Evolutionary conservation across 2,888 invertebrate species (phyloP), one percentile per base, ranked within the genome.

Genomic region (Scaeva pyrastri): DNA sequence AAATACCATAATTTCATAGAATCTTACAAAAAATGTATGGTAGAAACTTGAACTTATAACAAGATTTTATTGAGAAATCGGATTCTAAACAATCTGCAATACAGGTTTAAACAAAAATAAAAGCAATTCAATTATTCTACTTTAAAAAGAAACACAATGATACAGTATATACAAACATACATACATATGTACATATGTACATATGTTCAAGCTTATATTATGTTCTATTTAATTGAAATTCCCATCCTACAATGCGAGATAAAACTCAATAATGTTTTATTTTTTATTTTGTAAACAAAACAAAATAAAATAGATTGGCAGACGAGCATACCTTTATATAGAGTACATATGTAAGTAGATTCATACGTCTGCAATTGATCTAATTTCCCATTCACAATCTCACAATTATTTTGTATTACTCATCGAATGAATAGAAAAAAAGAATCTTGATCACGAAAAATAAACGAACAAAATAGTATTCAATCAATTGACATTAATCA

Each of bases 401-500:
- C 26, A 45, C 43, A 45, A 26, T 45, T 7, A 1, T 14, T 60
- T 60, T 12, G 31, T 19, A 14, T 60, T 64, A 64, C 26, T 45
- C 64, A 64, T 64, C 45, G 64, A 64, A 45, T 41, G n/a, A 3
- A 39, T 14, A 60, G 21, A 8, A 12, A 10, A 1, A 64, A 45
- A 23, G 26, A 31, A 43, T 62, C 43, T 43, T 10, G n/a, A 23
- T 43, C 10, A 41, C 14, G 10, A 43, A 64, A 43, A 26, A 45
- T 0, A 58, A 16, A 58, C 39, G 19, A 39, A 58, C 19, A 26
- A 23, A 62, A 43, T 16, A 14, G 4, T 26, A 62, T 45, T 64
- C 64, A 64, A 64, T 64, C 64, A 64, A 64, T 64, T 64, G 64
- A n/a, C 64, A 45, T 64, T 43, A 64, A 64, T 64, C 45, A 64